Conservation (phyloP, 2,113 vertebrate genomes). For the Sinocyclocheilus anshuiensis region DNA sequence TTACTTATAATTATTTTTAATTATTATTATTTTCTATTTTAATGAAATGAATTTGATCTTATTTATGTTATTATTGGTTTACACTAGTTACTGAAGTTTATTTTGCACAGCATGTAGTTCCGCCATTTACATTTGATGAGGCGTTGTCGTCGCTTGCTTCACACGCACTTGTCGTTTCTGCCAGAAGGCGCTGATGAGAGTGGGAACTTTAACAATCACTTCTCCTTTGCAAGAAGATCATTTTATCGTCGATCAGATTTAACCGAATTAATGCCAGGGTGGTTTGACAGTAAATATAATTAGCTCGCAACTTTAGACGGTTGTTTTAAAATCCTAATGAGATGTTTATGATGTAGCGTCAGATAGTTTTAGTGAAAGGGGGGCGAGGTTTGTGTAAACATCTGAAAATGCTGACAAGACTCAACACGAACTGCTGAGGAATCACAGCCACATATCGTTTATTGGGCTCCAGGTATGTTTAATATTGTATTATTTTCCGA, state of each 20-base stretch:
- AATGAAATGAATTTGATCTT: not conserved
- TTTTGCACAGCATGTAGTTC: not conserved
- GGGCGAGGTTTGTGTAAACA: slow-evolving; percentile 28
- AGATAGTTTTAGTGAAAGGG: not conserved
- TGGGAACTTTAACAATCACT: slow-evolving; percentile 27
- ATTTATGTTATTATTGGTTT: not conserved
- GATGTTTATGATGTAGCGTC: slow-evolving; percentile 8
- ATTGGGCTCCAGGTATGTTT: not conserved
- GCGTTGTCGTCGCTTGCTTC: not conserved
- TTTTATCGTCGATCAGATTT: not conserved
- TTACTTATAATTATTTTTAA: too few species aligned
- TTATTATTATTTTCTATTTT: not conserved
- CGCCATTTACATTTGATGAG: not conserved
- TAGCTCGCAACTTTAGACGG: not conserved
- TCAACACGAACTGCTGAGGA: not conserved
- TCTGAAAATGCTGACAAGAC: slow-evolving; percentile 27
- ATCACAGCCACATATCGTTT: not conserved
- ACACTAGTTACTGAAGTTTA: not conserved
- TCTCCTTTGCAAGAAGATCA: not conserved
- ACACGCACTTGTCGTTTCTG: slow-evolving; percentile 10
- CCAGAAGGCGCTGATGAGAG: slow-evolving; percentile 14
- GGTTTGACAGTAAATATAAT: not conserved
- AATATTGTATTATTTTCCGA: not conserved
- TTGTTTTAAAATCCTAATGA: not conserved
- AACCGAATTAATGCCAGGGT: not conserved